Evolutionary conservation across 2,888 invertebrate species (phyloP), one percentile per base, ranked within the genome.

Genomic region (Nemotelus pantherinus): DNA sequence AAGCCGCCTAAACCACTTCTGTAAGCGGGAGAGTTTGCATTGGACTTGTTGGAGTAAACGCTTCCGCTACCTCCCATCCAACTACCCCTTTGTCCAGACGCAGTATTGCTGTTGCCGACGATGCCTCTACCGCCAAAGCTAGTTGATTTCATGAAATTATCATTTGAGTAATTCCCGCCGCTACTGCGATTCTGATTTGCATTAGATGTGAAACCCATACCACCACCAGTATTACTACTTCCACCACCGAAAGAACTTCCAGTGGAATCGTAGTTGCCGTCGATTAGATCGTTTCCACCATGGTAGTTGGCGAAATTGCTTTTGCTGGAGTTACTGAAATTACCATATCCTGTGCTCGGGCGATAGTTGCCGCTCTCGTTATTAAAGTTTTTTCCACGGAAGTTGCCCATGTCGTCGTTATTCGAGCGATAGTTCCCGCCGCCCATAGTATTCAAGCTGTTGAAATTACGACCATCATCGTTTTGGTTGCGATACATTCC

Each of bases 11-110:
- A 10, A 50, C 74, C 74, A 43, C 48, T 74, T 47, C 25, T 48
- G 48, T 63, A 74, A 4, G 43, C 63, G 39, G 74, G 74, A 10
- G 63, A 7, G 39, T 47, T 63, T 39, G 60, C 2, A 41, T 60
- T 72, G 4, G 48, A 4, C 50, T 74, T 74, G 48, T 50, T 60
- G 3, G 74, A 74, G 60, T 60, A 74, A 63, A 60, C 60, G 5
- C 39, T 60, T n/a, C 74, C 63, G 39, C 74, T 48, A 39, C 74
- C 74, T 25, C 74, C 74, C 74, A 74, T 74, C 74, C 74, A 74
- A 43, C 50, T 74, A 3, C 71, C 71, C n/a, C 71, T 68, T 50
- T 68, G 68, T 25, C n/a, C 50, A 3, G 68, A 47, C 50, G 68
- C 5, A 50, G 6, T 71, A 57, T 57, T 71, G 7, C 3, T 57